Evolutionary conservation across 2,113 vertebrate genomes (phyloP), one percentile per base, ranked within the genome.

Genomic region (Thalassoma bifasciatum): DNA sequence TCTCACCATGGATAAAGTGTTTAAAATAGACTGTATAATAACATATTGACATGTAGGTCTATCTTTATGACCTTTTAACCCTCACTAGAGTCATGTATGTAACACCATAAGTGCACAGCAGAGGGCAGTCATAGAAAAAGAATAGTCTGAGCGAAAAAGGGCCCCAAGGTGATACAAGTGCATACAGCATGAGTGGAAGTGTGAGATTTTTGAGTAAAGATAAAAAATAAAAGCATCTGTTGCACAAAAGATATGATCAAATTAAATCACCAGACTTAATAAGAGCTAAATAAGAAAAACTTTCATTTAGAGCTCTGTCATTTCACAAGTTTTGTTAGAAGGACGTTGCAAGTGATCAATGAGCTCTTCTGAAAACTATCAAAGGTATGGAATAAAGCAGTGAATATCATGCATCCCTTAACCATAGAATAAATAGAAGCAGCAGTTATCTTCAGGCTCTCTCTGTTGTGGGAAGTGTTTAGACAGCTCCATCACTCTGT

Each of bases 401-500:
- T 54, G 51, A 54, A 1, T 0, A 13, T 7, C n/a, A 1, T 3
- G 22, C 26, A 12, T 58, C 40, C n/a, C 59, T 22, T 44, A 26
- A 38, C 69, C 68, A 11, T 10, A 54, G 54, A 76, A 72, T 57
- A 62, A 56, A 78, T 75, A 67, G 13, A 81, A 69, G 49, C 44
- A 65, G 23, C 46, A 56, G 47, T 17, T n/a, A 19, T n/a, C 66
- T 42, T 68, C 60, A 56, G 19, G 34, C 49, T 51, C 11, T 63
- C 26, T 10, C 21, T 23, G 52, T 14, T n/a, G 26, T 38, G 51
- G 21, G 30, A 58, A 2, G n/a, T 17, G 11, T 19, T 91, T 73
- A 91, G 42, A 77, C 80, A 0, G 82, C 56, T 36, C 80, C 76
- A 11, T 90, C 74, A 1, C 79, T 65, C 91, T 92, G 88, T 77